These are phyloP conservation scores for Petrocephalus schoutedeni DNA, from an alignment of 2,797 vertebrate species.

Conservation along the genomic window DNA sequence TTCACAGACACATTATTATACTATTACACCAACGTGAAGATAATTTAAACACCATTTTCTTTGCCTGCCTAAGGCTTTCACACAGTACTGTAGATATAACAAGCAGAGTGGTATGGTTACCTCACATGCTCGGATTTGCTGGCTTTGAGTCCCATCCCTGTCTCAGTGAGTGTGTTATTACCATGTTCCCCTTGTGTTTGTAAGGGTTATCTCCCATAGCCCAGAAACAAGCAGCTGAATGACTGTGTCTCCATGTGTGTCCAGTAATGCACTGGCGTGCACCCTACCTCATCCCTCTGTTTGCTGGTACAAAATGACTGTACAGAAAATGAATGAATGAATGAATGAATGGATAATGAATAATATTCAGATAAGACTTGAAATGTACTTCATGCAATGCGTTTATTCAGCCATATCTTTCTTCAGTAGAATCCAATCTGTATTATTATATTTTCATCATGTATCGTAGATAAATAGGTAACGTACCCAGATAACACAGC, in stretches of 20 bases:
- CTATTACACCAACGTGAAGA: background rate
- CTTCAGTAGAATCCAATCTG: background rate
- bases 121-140: too few species aligned
- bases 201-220: background rate
- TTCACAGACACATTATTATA: background rate
- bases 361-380: background rate
- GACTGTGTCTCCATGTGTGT: background rate
- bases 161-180: background rate
- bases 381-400: background rate
- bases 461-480: background rate
- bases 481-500: background rate
- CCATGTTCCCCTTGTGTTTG: background rate
- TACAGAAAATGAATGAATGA: background rate
- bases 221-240: background rate
- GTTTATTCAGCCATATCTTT: background rate
- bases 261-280: background rate
- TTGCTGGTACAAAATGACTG: background rate
- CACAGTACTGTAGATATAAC: background rate
- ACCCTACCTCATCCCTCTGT: background rate
- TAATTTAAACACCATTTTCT: background rate
- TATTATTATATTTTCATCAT: background rate
- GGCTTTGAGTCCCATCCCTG: background rate
- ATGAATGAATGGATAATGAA: background rate
- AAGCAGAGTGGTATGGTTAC: background rate
- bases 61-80: background rate